Base-by-base conservation (phyloP, 2,888 invertebrate genomes). In the Microchrysa polita region DNA sequence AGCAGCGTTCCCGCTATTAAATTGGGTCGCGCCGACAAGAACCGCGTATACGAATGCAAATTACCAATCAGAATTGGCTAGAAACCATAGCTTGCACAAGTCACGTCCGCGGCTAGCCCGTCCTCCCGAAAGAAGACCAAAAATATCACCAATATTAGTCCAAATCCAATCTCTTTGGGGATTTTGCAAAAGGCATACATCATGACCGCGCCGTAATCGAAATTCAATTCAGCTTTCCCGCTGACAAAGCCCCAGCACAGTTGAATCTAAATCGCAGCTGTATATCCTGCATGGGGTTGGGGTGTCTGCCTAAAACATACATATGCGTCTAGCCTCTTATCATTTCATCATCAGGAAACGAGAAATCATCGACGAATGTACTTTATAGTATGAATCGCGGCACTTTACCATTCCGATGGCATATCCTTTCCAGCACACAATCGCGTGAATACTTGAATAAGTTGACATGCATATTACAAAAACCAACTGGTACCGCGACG, bases 381-480 rank as follows among this genome's bases (percentile, higher is more conserved):
- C n/a, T n/a, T n/a, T n/a, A n/a, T n/a, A n/a, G n/a, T 34, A 34
- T 34, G 27, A 34, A 34, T 34, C 10, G 48, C 42, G 12, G 42
- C 16, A 7, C 12, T n/a, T 48, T 48, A n/a, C 16, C 48, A 48
- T 48, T 48, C 48, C 48, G 4, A n/a, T 48, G 48, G n/a, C 65
- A 48, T 48, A 61, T 61, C 34, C 65, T 48, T n/a, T 65, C 10
- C 5, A 55, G n/a, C n/a, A 55, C 18, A 55, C 18, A 16, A 55
- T 20, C 22, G 5, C 10, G 48, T 48, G 34, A 65, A 34, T 34
- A 34, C 27, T 34, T 5, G n/a, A 9, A 55, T 34, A 27, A 67
- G 69, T 69, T 69, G 69, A 69, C 69, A 69, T 69, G 69, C 69
- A 69, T 69, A 69, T 69, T 69, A 69, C 34, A 57, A 34, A n/a